Percentiles rank a stretch among this genome's conserved stretches.
Conservation (phyloP, 1,140 invertebrate species). For the Leptestheria dahalacensis region DNA sequence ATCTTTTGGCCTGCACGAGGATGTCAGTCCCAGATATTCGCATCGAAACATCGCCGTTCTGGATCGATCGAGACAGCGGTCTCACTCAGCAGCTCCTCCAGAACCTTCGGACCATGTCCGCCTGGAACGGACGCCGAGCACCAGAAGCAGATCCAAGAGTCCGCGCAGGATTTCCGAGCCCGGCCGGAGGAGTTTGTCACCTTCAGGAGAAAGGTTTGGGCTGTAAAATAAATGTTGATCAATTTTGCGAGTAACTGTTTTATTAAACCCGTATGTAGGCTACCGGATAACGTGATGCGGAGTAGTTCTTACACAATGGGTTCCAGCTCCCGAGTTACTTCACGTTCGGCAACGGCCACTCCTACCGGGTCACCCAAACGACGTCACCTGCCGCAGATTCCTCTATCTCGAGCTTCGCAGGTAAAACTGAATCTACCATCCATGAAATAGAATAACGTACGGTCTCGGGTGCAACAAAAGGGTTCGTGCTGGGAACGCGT, state of each 20-base stretch:
- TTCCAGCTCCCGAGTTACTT: constrained; percentile 34
- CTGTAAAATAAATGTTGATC: no score
- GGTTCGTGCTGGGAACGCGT: no score
- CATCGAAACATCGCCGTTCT: neutral
- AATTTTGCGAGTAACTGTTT: constrained; percentile 7
- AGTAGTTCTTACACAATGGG: constrained; percentile 7
- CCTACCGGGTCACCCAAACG: constrained; percentile 89
- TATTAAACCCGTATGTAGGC: constrained; percentile 3
- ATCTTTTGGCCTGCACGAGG: constrained; percentile 33
- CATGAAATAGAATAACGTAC: no score
- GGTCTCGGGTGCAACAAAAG: constrained; percentile 10
- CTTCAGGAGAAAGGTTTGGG: constrained; percentile 55
- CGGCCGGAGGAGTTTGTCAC: constrained; percentile 51
- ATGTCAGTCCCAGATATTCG: constrained; percentile 15
- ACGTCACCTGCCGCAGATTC: constrained; percentile 83
- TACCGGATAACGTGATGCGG: constrained; percentile 16
- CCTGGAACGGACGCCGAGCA: constrained; percentile 29
- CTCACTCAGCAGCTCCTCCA: constrained; percentile 58
- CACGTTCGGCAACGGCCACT: constrained; percentile 75
- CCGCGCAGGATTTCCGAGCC: constrained; percentile 41
- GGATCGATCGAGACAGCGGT: constrained; percentile 27
- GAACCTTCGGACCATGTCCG: constrained; percentile 28
- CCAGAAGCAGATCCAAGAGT: constrained; percentile 27
- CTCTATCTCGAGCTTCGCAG: constrained; percentile 26
- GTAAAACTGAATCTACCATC: no score